Evolutionary conservation across 2,797 vertebrate genomes (phyloP).

Genomic region (Limosa lapponica): DNA sequence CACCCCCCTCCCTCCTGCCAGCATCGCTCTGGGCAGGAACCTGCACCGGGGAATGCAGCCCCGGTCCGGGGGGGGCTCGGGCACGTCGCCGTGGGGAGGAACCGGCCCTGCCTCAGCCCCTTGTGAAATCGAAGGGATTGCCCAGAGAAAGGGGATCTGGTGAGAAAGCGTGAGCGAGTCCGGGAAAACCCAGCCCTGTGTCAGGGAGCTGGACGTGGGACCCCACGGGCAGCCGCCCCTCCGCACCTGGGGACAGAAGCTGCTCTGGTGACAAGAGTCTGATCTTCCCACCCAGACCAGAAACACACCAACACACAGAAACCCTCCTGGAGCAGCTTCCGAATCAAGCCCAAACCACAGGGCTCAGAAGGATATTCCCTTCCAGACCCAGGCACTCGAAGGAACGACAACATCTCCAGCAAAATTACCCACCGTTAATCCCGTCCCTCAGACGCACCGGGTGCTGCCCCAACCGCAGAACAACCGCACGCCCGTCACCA

Average conservation of each 20-base stretch:
- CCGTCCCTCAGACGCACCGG: neutral
- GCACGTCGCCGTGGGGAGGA: fast-evolving
- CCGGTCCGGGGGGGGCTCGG: fast-evolving
- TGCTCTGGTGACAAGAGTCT: fast-evolving
- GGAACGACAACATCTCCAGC: neutral
- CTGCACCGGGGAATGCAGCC: fast-evolving
- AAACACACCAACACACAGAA: neutral
- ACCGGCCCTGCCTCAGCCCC: fast-evolving
- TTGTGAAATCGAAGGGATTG: neutral
- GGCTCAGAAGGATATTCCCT: neutral
- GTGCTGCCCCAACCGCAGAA: neutral
- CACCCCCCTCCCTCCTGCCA: neutral
- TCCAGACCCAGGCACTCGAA: neutral
- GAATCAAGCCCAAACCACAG: neutral
- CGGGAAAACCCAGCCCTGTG: neutral
- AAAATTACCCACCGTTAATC: neutral
- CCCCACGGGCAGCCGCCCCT: neutral
- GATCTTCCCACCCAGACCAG: neutral
- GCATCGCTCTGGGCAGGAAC: fast-evolving
- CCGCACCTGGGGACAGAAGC: neutral
- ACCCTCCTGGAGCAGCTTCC: neutral
- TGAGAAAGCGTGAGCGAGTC: fast-evolving
- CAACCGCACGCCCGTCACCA: fast-evolving
- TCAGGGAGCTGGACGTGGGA: neutral
- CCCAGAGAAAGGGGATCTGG: neutral